phyloP scores from a whole-genome alignment of 2,888 invertebrate genomes.

The Cataglyphis livida region DNA sequence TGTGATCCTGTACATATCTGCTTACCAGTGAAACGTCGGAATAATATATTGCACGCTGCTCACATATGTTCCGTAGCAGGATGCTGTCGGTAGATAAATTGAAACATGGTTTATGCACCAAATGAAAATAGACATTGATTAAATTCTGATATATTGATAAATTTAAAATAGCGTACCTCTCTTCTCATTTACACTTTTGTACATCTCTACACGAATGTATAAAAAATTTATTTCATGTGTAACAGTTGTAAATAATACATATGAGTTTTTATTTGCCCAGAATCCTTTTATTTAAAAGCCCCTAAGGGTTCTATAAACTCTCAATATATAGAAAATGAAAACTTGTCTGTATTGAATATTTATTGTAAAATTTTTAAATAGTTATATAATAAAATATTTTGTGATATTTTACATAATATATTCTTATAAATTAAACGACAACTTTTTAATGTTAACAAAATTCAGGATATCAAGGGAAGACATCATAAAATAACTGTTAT shows the following conservation, averaged over 20 bases:
- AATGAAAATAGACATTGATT: slow-evolving; percentile 18
- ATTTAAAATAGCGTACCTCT: slow-evolving; percentile 2
- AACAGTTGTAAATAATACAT: slow-evolving; percentile 14
- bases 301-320: slow-evolving; percentile 4
- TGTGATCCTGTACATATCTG: slow-evolving; percentile 35
- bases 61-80: background rate
- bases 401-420: background rate
- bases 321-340: slow-evolving; percentile 13
- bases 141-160: slow-evolving; percentile 21
- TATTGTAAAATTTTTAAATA: slow-evolving; percentile 19
- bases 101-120: slow-evolving; percentile 24
- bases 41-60: slow-evolving; percentile 36
- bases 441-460: background rate
- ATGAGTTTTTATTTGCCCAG: background rate
- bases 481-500: background rate
- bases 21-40: slow-evolving; percentile 30
- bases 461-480: background rate
- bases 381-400: background rate
- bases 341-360: background rate
- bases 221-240: slow-evolving; percentile 13
- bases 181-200: slow-evolving; percentile 1
- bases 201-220: background rate
- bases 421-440: background rate
- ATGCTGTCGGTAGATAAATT: slow-evolving; percentile 25
- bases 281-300: slow-evolving; percentile 6